These are phyloP conservation scores for Perithous albicinctus DNA, from an alignment of 2,888 invertebrate species.

Conservation along the genomic window DNA sequence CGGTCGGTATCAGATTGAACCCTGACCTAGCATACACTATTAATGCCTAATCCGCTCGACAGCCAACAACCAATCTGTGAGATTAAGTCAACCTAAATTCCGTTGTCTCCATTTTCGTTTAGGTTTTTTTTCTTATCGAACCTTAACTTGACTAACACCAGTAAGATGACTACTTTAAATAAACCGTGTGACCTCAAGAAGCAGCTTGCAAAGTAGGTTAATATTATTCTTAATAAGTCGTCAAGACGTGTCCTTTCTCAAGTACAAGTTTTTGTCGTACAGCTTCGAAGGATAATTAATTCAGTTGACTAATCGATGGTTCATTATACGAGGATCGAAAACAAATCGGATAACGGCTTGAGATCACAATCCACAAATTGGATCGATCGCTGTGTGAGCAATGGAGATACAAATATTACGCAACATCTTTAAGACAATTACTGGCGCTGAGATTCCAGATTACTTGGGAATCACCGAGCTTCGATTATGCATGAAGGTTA, in stretches of 20 bases:
- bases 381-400: neutral
- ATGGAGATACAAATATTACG: neutral
- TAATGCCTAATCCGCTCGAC: too few species aligned
- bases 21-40: too few species aligned
- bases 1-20: too few species aligned
- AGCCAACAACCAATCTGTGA: too few species aligned
- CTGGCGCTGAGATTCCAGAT: neutral
- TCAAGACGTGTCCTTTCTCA: neutral
- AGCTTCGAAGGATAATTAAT: constrained; percentile 1
- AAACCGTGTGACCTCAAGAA: neutral
- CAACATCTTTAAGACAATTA: neutral
- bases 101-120: neutral
- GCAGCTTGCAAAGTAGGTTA: neutral
- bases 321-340: neutral
- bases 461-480: neutral
- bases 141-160: neutral
- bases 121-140: too few species aligned
- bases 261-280: neutral
- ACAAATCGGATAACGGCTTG: neutral
- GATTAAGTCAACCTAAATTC: too few species aligned
- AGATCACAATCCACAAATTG: neutral
- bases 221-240: constrained; percentile 1
- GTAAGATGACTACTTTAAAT: neutral
- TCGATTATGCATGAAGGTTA: neutral
- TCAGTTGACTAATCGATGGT: neutral